Evolutionary conservation across 2,797 vertebrate species (phyloP).

Genomic region (Capromys pilorides): DNA sequence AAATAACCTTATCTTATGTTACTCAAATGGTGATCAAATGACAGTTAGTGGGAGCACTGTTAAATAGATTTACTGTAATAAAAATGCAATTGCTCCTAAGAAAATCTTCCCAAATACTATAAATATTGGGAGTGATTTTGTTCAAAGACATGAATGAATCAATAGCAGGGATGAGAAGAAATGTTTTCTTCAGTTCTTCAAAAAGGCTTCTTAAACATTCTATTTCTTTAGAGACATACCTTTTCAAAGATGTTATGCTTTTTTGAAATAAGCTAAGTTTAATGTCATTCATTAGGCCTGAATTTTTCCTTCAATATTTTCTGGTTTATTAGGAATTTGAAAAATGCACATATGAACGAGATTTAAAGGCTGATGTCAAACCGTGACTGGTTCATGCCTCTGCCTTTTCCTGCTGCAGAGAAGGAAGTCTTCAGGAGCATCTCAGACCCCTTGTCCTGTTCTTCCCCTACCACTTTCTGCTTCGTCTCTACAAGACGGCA

Average conservation of each 20-base stretch:
- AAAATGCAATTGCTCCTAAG: not conserved
- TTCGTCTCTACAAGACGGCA: not conserved
- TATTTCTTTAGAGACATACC: not conserved
- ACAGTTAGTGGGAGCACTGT: not conserved
- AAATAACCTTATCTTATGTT: not conserved
- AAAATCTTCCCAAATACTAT: not conserved
- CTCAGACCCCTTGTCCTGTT: not conserved
- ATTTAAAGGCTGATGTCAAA: not conserved
- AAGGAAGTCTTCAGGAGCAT: not conserved
- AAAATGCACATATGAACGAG: not conserved
- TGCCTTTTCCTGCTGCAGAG: not conserved
- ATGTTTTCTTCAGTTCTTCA: not conserved
- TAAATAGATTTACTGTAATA: not conserved
- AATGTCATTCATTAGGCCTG: not conserved
- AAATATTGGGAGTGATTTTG: not conserved
- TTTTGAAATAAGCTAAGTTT: slow-evolving; percentile 1
- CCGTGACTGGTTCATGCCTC: not conserved
- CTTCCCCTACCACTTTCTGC: not conserved
- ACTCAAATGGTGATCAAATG: not conserved
- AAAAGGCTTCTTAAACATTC: not conserved
- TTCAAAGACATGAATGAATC: not conserved
- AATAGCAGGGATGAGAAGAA: not conserved
- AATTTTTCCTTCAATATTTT: not conserved
- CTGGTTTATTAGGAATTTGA: slow-evolving; percentile 16
- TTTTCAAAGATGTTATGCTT: not conserved